These are phyloP conservation scores for Archocentrus centrarchus DNA, from an alignment of 2,113 vertebrate genomes.

Conservation along the genomic window DNA sequence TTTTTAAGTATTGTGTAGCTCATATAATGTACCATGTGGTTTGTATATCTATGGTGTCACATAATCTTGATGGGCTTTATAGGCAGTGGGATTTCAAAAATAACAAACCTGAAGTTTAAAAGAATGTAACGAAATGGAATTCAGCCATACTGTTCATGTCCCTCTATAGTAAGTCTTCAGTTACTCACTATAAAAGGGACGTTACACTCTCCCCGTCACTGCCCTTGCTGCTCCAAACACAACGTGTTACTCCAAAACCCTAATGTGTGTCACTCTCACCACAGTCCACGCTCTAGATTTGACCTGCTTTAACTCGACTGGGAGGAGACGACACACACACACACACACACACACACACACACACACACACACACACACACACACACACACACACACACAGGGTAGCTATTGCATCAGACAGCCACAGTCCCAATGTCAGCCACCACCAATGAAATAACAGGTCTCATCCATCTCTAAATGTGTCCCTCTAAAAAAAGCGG, in stretches of 20 bases:
- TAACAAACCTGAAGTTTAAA: not conserved
- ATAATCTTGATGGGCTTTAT: not conserved
- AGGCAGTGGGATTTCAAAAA: not conserved
- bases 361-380: not conserved
- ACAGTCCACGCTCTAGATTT: slow-evolving; percentile 42
- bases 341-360: not conserved
- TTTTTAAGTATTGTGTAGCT: not conserved
- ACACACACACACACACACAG: not conserved
- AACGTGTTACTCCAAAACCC: slow-evolving; percentile 36
- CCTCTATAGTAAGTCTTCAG: not conserved
- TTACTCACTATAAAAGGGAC: not conserved
- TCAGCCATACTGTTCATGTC: not conserved
- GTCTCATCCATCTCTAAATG: slow-evolving; percentile 76
- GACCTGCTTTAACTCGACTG: slow-evolving; percentile 62
- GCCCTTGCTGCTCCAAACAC: slow-evolving; percentile 22
- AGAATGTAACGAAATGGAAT: not conserved
- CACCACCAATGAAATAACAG: slow-evolving; percentile 79
- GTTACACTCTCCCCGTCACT: not conserved
- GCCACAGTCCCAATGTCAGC: slow-evolving; percentile 55
- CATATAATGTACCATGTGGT: not conserved
- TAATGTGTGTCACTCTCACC: slow-evolving; percentile 39
- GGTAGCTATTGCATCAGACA: slow-evolving; percentile 74
- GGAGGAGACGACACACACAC: not conserved
- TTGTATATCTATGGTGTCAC: rapidly evolving
- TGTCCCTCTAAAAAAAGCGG: slow-evolving; percentile 77